A percentile compares a stretch with the other conserved stretches of the same genome.
Conservation (phyloP, 2,888 invertebrate genomes). For the Acholoe squamosa region DNA sequence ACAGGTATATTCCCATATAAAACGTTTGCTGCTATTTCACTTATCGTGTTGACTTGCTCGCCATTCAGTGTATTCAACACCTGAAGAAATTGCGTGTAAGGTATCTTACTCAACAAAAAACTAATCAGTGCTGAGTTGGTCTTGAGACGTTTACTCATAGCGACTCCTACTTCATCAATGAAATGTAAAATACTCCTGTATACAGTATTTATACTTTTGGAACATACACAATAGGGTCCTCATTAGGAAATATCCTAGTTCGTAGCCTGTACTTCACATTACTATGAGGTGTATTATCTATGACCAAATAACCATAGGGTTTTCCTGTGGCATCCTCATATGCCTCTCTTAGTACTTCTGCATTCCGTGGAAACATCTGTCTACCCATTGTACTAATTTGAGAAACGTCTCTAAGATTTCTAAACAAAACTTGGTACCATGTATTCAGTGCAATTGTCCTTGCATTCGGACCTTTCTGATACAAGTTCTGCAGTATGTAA, state of each 20-base stretch:
- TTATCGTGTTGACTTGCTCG: neutral
- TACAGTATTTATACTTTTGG: conserved; percentile 12
- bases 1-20: neutral
- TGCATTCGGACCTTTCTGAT: conserved; percentile 12
- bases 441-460: conserved; percentile 56
- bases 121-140: neutral
- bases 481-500: conserved; percentile 56
- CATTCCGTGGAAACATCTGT: conserved; percentile 62
- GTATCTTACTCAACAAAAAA: neutral
- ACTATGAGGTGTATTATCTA: conserved; percentile 29
- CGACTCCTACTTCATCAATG: too few species aligned
- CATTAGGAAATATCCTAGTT: conserved; percentile 53
- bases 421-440: conserved; percentile 49
- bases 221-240: conserved; percentile 35
- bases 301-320: conserved; percentile 57
- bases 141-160: conserved; percentile 44
- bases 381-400: conserved; percentile 31
- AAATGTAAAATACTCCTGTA: neutral
- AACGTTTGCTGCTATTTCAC: conserved; percentile 6
- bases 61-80: neutral
- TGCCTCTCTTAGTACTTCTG: conserved; percentile 36
- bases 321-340: conserved; percentile 60
- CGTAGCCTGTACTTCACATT: conserved; percentile 30
- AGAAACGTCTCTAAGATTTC: conserved; percentile 46
- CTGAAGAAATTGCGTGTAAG: neutral